These are phyloP conservation scores for Vulpes ferrilata DNA, from an alignment of 2,113 vertebrate species.

Conservation along the genomic window DNA sequence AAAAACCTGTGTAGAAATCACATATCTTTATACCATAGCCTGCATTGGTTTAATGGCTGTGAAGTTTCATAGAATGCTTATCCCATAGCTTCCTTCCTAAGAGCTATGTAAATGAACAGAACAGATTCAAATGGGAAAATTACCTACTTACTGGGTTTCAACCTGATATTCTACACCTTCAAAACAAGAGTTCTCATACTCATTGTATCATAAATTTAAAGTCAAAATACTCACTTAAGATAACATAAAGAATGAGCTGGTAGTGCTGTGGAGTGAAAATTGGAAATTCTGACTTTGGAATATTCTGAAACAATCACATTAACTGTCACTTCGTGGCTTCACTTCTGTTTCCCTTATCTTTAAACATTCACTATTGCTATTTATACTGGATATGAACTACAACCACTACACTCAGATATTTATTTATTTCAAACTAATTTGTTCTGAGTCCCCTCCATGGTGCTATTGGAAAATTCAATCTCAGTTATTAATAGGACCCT, in stretches of 20 bases:
- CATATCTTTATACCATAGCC: neutral
- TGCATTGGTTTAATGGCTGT: neutral
- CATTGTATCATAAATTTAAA: neutral
- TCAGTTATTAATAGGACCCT: neutral
- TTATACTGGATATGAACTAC: neutral
- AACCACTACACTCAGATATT: neutral
- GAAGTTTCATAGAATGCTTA: neutral
- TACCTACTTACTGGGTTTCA: neutral
- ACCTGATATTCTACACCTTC: neutral
- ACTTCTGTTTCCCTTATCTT: neutral
- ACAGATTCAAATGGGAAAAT: neutral
- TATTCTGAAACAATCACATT: neutral
- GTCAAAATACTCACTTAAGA: neutral
- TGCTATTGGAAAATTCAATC: neutral
- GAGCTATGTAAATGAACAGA: neutral
- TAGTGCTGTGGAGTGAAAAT: neutral
- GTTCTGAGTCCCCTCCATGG: neutral
- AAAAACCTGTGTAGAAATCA: neutral
- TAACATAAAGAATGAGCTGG: neutral
- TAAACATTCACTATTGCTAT: neutral
- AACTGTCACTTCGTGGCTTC: neutral
- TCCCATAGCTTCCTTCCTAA: neutral
- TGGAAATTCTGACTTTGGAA: neutral
- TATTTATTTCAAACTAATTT: conserved; percentile 11
- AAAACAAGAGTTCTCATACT: neutral